phyloP scores from a whole-genome alignment of 2,888 invertebrate species.

The Drosophila formosana region DNA sequence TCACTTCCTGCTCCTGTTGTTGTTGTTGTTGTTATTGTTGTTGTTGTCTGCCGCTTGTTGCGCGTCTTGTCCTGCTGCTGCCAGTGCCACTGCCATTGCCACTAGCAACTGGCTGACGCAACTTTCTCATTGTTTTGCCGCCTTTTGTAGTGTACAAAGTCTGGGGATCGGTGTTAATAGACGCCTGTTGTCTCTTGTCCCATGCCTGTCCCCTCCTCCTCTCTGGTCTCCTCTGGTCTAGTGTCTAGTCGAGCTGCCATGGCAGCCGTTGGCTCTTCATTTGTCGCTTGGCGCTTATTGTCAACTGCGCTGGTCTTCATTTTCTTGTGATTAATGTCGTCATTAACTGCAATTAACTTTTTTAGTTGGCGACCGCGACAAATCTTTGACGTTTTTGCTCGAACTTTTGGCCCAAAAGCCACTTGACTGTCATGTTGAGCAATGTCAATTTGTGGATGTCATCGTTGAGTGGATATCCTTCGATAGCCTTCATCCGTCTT shows the following conservation, averaged over 20 bases:
- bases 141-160: constrained; percentile 59
- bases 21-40: background rate
- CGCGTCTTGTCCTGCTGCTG: constrained; percentile 39
- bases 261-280: constrained; percentile 60
- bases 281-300: constrained; percentile 79
- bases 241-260: constrained; percentile 11
- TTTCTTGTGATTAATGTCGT: constrained; percentile 84
- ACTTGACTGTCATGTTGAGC: constrained; percentile 75
- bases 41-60: constrained; percentile 59
- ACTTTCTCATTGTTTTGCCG: constrained; percentile 68
- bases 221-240: constrained; percentile 5
- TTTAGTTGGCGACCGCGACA: constrained; percentile 71
- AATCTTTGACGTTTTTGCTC: constrained; percentile 67
- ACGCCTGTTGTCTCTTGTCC: constrained; percentile 54
- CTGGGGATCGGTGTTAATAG: constrained; percentile 78
- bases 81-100: constrained; percentile 12
- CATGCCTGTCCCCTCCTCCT: constrained; percentile 28
- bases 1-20: constrained; percentile 64
- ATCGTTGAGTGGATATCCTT: constrained; percentile 54
- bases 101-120: constrained; percentile 59
- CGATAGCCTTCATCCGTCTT: constrained; percentile 73
- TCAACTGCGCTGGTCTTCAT: constrained; percentile 77
- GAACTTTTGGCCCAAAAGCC: constrained; percentile 62
- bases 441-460: constrained; percentile 74
- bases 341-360: constrained; percentile 84